Conservation (phyloP, 2,113 vertebrate species). For the Pyrgilauda ruficollis region DNA sequence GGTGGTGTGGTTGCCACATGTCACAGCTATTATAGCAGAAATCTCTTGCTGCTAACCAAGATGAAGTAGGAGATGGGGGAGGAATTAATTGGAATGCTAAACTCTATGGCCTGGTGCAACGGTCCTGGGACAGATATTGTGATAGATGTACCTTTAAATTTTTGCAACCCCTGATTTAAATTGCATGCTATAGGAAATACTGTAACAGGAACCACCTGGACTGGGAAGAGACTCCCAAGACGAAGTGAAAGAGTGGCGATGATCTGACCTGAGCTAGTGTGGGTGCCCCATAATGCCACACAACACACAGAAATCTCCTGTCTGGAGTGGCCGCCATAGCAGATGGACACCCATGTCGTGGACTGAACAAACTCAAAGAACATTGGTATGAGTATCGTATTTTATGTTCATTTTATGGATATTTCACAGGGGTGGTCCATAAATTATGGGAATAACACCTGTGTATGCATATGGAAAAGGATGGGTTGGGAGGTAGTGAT, state of each 20-base stretch:
- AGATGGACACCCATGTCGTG: neutral
- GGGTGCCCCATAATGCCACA: neutral
- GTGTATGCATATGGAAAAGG: neutral
- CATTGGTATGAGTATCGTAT: neutral
- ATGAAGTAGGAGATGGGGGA: neutral
- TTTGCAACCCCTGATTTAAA: neutral
- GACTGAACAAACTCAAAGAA: neutral
- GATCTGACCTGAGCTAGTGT: neutral
- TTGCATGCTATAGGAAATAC: neutral
- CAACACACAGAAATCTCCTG: neutral
- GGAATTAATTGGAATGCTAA: neutral
- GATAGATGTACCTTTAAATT: neutral
- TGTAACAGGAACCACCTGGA: neutral
- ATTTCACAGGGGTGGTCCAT: neutral
- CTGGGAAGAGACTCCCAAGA: neutral
- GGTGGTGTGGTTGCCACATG: neutral
- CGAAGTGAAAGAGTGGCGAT: neutral
- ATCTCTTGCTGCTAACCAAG: neutral
- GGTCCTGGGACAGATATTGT: neutral
- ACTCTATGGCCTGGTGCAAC: rapidly evolving
- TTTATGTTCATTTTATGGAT: neutral
- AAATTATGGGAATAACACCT: neutral
- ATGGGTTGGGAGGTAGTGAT: neutral
- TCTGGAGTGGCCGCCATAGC: neutral
- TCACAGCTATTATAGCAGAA: neutral